These are phyloP conservation scores for Meloidogyne exigua DNA, from an alignment of 1,140 invertebrate species.

Conservation along the genomic window DNA sequence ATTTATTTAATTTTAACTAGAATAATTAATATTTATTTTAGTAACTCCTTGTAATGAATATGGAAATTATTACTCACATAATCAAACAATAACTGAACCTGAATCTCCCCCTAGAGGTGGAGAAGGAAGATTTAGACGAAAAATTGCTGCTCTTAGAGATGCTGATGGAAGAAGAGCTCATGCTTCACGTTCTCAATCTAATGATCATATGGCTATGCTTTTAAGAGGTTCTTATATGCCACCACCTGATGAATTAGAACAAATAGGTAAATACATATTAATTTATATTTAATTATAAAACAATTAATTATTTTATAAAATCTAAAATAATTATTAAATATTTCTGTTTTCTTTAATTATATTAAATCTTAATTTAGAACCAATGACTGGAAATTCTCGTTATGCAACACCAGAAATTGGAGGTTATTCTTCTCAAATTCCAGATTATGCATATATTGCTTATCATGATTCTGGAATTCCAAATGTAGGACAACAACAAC, in stretches of 20 bases:
- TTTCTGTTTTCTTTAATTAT: background rate
- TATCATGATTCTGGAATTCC: constrained; percentile 54
- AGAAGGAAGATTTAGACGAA: constrained; percentile 19
- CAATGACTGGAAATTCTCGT: constrained; percentile 6
- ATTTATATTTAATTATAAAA: background rate
- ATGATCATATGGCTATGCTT: constrained; percentile 46
- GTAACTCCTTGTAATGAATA: constrained; percentile 11
- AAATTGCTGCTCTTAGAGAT: constrained; percentile 50
- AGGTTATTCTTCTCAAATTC: constrained; percentile 9
- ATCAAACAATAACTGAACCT: constrained; percentile 14
- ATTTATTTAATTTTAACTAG: background rate
- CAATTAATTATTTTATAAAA: background rate
- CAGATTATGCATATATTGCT: constrained; percentile 58
- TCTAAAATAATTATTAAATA: background rate
- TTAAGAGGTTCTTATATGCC: constrained; percentile 1
- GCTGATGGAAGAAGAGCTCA: constrained; percentile 42
- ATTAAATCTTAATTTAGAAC: background rate
- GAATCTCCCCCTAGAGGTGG: constrained; percentile 23
- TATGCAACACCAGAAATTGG: constrained; percentile 17
- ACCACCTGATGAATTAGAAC: constrained; percentile 12
- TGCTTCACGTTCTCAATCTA: constrained; percentile 53
- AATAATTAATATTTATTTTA: background rate
- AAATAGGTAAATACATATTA: background rate
- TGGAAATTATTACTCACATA: background rate
- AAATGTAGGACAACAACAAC: background rate